Evolutionary conservation across 2,797 vertebrate genomes (phyloP).

Genomic region (Salarias fasciatus): DNA sequence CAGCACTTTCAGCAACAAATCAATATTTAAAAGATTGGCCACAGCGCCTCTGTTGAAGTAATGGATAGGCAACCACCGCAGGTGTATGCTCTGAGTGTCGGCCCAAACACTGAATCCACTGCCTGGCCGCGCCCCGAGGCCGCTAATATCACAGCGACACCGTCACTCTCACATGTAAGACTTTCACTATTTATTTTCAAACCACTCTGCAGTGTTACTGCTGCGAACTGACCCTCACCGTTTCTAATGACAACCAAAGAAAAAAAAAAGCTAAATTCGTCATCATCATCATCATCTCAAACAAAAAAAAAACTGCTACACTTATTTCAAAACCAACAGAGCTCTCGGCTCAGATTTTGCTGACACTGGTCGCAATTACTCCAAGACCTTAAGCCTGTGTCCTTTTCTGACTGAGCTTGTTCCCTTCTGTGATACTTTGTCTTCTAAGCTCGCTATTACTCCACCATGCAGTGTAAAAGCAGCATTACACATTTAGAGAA

Average conservation of each 20-base stretch:
- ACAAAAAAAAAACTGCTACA: conserved; percentile 23
- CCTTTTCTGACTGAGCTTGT: conserved; percentile 29
- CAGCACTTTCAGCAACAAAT: conserved; percentile 63
- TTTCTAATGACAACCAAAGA: not conserved
- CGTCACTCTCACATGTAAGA: not conserved
- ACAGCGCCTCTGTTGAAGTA: conserved; percentile 62
- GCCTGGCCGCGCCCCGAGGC: conserved; percentile 14
- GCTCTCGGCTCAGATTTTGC: conserved; percentile 42
- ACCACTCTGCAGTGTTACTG: not conserved
- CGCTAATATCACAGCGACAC: conserved; percentile 15
- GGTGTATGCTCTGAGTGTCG: conserved; percentile 42
- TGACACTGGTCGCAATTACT: conserved; percentile 29
- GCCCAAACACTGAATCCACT: conserved; percentile 47
- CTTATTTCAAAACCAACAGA: conserved; percentile 37
- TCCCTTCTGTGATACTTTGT: conserved; percentile 24
- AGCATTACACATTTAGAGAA: conserved; percentile 15
- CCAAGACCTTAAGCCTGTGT: conserved; percentile 5
- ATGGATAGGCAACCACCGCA: conserved; percentile 56
- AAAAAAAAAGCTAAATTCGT: conserved; percentile 10
- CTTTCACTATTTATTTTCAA: not conserved
- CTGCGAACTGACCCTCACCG: not conserved
- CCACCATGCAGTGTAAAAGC: conserved; percentile 8
- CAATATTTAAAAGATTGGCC: conserved; percentile 77
- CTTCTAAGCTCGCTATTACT: conserved; percentile 9
- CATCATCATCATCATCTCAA: no score